These are phyloP conservation scores for Spea multiplicata DNA, from an alignment of 2,113 vertebrate species.

Conservation along the genomic window DNA sequence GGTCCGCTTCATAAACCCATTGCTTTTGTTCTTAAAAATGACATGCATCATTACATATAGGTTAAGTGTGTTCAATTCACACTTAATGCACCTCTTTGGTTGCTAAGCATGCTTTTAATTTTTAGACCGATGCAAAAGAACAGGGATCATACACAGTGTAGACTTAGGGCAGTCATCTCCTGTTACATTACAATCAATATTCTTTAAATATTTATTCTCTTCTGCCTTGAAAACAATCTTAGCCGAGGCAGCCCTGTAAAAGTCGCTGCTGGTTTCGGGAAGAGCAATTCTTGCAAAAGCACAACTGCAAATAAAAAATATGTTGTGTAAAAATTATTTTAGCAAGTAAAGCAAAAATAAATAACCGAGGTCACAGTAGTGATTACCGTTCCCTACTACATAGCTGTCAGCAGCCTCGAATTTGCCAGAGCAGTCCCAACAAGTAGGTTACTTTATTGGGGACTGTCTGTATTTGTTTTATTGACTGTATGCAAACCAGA, in stretches of 20 bases:
- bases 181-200: conserved; percentile 47
- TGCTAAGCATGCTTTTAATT: conserved; percentile 45
- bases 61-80: conserved; percentile 40
- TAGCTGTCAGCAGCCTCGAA: too few species aligned
- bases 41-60: conserved; percentile 13
- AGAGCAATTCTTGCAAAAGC: conserved; percentile 38
- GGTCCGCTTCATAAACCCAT: not conserved
- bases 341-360: not conserved
- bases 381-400: not conserved
- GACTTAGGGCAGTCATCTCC: conserved; percentile 41
- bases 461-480: too few species aligned
- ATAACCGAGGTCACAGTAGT: not conserved
- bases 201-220: conserved; percentile 46
- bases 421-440: too few species aligned
- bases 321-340: not conserved
- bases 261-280: conserved; percentile 42
- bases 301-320: conserved; percentile 36
- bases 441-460: too few species aligned
- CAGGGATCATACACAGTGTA: conserved; percentile 25
- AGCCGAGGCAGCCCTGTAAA: conserved; percentile 33
- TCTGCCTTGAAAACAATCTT: conserved; percentile 39
- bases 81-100: conserved; percentile 38
- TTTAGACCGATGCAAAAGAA: conserved; percentile 40
- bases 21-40: not conserved
- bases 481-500: too few species aligned